Conservation (phyloP, 2,113 vertebrate species). For the Reinhardtius hippoglossoides region DNA sequence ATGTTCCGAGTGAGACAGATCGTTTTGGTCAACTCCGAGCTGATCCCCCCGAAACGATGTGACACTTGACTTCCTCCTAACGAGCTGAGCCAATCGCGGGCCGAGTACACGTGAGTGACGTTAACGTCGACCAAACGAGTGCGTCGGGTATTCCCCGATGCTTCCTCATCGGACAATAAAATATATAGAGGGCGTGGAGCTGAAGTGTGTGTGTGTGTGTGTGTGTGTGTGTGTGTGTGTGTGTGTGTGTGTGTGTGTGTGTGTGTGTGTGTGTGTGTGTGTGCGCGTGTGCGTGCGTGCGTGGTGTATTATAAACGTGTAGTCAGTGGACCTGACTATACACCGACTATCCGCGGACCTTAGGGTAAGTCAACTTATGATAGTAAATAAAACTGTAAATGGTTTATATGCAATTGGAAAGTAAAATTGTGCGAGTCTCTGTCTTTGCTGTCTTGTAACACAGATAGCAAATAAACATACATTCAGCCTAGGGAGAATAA, state of each 20-base stretch:
- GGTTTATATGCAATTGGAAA: too few relatives aligned
- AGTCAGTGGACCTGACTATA: too few relatives aligned
- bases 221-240: not conserved
- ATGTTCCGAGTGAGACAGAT: constrained; percentile 47
- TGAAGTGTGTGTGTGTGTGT: not conserved
- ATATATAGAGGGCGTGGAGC: constrained; percentile 47
- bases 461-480: too few relatives aligned
- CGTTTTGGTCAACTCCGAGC: constrained; percentile 71
- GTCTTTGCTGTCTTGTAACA: too few relatives aligned
- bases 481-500: too few relatives aligned
- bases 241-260: not conserved
- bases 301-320: too few relatives aligned
- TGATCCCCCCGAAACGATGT: constrained; percentile 66
- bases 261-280: too few relatives aligned
- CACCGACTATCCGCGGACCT: too few relatives aligned
- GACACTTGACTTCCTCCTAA: constrained; percentile 78
- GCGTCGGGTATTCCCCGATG: not conserved
- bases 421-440: too few relatives aligned
- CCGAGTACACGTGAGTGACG: constrained; percentile 52
- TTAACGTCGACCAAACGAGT: constrained; percentile 58
- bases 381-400: too few relatives aligned
- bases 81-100: constrained; percentile 60
- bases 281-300: too few relatives aligned
- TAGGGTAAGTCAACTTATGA: too few relatives aligned
- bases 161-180: constrained; percentile 49